Conservation (phyloP, 2,113 vertebrate species). For the Gasterosteus aculeatus region DNA sequence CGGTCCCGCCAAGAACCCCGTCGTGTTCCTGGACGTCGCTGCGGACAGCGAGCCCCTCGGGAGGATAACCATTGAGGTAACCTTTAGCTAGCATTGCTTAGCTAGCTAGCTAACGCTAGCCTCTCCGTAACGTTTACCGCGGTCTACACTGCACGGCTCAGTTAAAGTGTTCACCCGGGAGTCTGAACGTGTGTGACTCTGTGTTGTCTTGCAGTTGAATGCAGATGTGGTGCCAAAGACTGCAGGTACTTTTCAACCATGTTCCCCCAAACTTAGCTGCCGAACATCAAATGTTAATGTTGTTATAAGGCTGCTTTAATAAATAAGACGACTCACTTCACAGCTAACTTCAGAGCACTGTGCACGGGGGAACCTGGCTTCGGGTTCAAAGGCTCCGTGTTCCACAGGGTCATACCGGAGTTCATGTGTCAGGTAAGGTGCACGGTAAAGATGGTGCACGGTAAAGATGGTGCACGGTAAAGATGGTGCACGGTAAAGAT, state of each 20-base stretch:
- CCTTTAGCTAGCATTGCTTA: conserved; percentile 50
- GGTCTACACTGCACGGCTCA: not conserved
- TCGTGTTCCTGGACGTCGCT: conserved; percentile 88
- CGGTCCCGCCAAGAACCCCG: conserved; percentile 77
- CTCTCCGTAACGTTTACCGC: not conserved
- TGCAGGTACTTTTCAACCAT: conserved; percentile 80
- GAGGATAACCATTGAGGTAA: conserved; percentile 86
- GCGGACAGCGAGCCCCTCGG: conserved; percentile 88
- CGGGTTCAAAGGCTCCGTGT: conserved; percentile 93
- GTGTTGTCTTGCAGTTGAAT: conserved; percentile 82
- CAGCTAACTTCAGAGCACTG: conserved; percentile 93
- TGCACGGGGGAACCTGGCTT: conserved; percentile 94
- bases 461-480: not conserved
- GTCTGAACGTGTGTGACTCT: conserved; percentile 1
- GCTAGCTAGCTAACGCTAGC: conserved; percentile 30
- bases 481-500: not conserved
- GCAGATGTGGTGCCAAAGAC: conserved; percentile 93
- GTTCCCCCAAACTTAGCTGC: not conserved
- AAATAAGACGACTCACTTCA: not conserved
- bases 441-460: too few relatives aligned
- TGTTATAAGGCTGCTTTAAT: not conserved
- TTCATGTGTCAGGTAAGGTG: conserved; percentile 96
- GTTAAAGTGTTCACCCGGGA: not conserved
- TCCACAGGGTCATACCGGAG: conserved; percentile 92
- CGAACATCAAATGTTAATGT: not conserved